Conservation (phyloP, 2,797 vertebrate genomes). For the Sebastes oblongus region DNA sequence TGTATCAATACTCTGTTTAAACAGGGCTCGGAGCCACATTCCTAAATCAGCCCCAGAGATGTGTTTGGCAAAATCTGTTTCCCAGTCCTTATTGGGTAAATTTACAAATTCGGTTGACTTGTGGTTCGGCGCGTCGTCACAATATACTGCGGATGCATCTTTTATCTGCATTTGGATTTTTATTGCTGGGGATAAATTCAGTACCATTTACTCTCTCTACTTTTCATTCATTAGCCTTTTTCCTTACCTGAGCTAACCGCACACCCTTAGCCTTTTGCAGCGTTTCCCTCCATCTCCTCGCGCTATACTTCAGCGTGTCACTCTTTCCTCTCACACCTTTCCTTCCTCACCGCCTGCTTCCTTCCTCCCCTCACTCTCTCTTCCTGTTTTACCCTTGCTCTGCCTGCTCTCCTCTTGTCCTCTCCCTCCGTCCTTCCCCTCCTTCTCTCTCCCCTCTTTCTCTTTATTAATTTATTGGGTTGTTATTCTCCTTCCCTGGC, state of each 20-base stretch:
- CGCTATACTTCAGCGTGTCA: slow-evolving; percentile 54
- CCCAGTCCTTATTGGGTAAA: slow-evolving; percentile 25
- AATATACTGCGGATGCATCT: background rate
- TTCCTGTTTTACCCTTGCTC: slow-evolving; percentile 34
- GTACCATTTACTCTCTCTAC: background rate
- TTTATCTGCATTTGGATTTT: slow-evolving; percentile 35
- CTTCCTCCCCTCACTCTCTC: slow-evolving; percentile 29
- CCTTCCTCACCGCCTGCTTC: slow-evolving; percentile 38
- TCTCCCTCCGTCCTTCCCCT: slow-evolving; percentile 29
- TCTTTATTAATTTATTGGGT: slow-evolving; percentile 87
- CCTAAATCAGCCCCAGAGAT: slow-evolving; percentile 53
- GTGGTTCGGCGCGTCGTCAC: background rate
- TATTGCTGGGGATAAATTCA: slow-evolving; percentile 14
- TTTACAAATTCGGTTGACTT: slow-evolving; percentile 27
- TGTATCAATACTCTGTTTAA: slow-evolving; percentile 64
- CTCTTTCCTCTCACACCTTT: slow-evolving; percentile 52
- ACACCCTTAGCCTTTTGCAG: slow-evolving; percentile 8
- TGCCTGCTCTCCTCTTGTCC: slow-evolving; percentile 48
- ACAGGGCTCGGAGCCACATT: slow-evolving; percentile 55
- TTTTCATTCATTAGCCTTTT: slow-evolving; percentile 38
- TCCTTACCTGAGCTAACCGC: slow-evolving; percentile 27
- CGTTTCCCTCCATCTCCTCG: slow-evolving; percentile 34
- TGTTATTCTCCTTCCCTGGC: slow-evolving; percentile 83
- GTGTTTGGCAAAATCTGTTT: slow-evolving; percentile 41
- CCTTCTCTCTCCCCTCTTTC: slow-evolving; percentile 58